Evolutionary conservation across 2,888 invertebrate species (phyloP), one percentile per base, ranked within the genome.

Genomic region (Adelognathus sp.): DNA sequence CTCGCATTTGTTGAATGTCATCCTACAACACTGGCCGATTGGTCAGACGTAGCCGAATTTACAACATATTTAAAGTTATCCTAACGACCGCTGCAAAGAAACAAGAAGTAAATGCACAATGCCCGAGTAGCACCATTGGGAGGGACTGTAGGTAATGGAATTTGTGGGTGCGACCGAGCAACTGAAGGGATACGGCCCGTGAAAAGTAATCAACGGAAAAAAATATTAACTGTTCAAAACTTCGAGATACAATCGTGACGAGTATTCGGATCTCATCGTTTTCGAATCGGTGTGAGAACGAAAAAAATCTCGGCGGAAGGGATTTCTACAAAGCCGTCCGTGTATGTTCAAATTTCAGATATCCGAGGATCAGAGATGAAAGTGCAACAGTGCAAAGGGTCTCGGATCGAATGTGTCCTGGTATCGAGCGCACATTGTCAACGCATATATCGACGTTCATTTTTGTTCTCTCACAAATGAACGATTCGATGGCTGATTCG

Each of bases 331-430:
- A 64, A 64, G 7, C 14, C 11, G 27, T 27, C 14, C 18, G 11
- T 58, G n/a, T 66, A 9, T 29, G 1, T 54, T 76, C 11, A 29
- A 33, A 27, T 71, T 71, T 76, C 60, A 76, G 76, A 71, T 50
- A 52, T 58, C 21, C 4, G 50, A 21, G 11, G 24, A 50, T 24
- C 50, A 21, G 50, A 50, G 50, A 24, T 21, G 21, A 50, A 50
- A 50, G 24, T 24, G n/a, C 9, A 36, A 24, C 21, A 21, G 50
- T 46, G 21, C 18, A 21, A 50, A 50, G 24, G 11, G 5, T 18
- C 4, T 24, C 24, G 50, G n/a, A 50, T 50, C 4, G 4, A 50
- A 50, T n/a, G 1, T 11, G 21, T 21, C 11, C n/a, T 5, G n/a
- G 24, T 21, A 24, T n/a, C 1, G 11, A 7, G 5, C n/a, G n/a